Base-by-base conservation (phyloP, 23 tunicate genomes). In the Halocynthia aurantium region DNA sequence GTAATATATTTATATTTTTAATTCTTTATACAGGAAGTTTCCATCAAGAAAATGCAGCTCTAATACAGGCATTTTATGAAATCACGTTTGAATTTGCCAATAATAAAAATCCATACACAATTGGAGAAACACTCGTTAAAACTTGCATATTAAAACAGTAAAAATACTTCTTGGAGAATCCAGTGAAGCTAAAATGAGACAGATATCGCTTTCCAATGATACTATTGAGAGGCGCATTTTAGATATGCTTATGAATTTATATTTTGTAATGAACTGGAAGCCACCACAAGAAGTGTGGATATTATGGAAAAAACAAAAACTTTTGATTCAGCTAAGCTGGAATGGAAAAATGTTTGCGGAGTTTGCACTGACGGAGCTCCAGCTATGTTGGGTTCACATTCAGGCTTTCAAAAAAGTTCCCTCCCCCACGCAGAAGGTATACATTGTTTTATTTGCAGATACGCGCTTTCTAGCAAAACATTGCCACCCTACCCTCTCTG, bases 391-490 rank as follows among this genome's bases (percentile, higher is more conserved):
- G 86, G 82, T 57, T 87, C 82, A 10, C 51, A 76, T 11, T 87
- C 91, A 53, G 91, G 86, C 53, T 86, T 86, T 76, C 91, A 86
- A 81, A 67, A 86, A 53, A n/a, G n/a, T n/a, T n/a, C n/a, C n/a
- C n/a, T n/a, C n/a, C 81, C 52, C n/a, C 65, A 50, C 76, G 78
- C 70, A 77, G 82, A 82, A 67, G 78, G 82, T 69, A 77, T 82
- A 62, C 78, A 87, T 52, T 82, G 93, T 77, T 60, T 82, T 73
- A 66, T 87, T 52, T 83, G 82, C 77, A 82, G 81, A 62, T 78
- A 86, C 53, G 82, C 93, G 73, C 86, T 87, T 65, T 87, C 93
- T 58, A 76, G 87, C 73, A 82, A 87, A 82, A 87, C 86, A 19
- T 77, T 87, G 40, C 93, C 93, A 21, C 9, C 57, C n/a, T n/a